These are phyloP conservation scores for Anthoptus insignis DNA, from an alignment of 2,888 invertebrate genomes.

Conservation along the genomic window DNA sequence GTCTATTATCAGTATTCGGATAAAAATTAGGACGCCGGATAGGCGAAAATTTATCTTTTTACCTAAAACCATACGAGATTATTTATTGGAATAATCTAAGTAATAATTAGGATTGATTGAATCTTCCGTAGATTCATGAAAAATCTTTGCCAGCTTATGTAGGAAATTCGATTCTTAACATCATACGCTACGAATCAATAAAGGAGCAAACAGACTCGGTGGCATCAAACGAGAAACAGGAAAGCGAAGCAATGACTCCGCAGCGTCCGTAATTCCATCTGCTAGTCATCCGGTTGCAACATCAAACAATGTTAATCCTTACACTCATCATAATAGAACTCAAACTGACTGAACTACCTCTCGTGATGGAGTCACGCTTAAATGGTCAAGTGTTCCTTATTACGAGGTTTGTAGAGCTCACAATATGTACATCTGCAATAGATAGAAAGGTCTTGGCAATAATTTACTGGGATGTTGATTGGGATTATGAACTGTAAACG, in stretches of 20 bases:
- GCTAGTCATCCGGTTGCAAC: constrained; percentile 48
- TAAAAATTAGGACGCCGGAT: too few relatives aligned
- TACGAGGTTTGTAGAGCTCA: constrained; percentile 12
- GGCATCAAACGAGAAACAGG: constrained; percentile 62
- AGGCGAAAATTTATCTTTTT: too few relatives aligned
- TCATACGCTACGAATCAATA: not conserved
- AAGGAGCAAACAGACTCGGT: constrained; percentile 47
- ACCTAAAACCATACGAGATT: too few relatives aligned
- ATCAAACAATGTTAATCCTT: constrained; percentile 21
- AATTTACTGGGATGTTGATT: constrained; percentile 1
- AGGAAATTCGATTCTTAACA: constrained; percentile 3
- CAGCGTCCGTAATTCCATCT: constrained; percentile 61
- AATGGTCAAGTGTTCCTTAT: constrained; percentile 24
- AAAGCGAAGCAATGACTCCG: constrained; percentile 62
- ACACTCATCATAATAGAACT: not conserved
- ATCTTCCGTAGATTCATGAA: too few relatives aligned
- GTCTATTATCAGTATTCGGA: too few relatives aligned
- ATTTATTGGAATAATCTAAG: too few relatives aligned
- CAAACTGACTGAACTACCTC: not conserved
- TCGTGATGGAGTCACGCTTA: not conserved
- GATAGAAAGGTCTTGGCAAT: constrained; percentile 21
- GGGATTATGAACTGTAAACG: not conserved
- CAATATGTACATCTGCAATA: not conserved
- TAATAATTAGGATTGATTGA: too few relatives aligned
- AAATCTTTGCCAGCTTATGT: too few relatives aligned